Conservation (phyloP, 1,140 invertebrate genomes). For the Thereuonema tuberculata region DNA sequence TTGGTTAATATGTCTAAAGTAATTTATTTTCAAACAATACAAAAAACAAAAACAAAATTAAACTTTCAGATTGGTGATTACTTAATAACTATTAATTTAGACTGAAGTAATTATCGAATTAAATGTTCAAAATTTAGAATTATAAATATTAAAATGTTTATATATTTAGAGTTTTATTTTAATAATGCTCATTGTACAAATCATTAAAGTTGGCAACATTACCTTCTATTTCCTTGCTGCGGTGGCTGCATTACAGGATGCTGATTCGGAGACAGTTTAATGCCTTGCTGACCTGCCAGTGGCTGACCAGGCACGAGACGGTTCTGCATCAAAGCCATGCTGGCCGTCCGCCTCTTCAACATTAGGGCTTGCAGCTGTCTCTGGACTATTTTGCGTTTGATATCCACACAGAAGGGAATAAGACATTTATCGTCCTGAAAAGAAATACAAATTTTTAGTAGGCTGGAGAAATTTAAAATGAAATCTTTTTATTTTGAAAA, state of each 20-base stretch:
- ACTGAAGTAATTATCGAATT: too few relatives aligned
- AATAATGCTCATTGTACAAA: too few relatives aligned
- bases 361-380: slow-evolving; percentile 86
- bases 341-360: slow-evolving; percentile 69
- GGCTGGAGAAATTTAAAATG: too few relatives aligned
- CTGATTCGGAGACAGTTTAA: slow-evolving; percentile 20
- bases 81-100: too few relatives aligned
- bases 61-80: too few relatives aligned
- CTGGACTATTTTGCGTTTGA: slow-evolving; percentile 92
- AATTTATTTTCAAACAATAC: too few relatives aligned
- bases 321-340: slow-evolving; percentile 58
- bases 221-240: slow-evolving; percentile 40
- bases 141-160: too few relatives aligned
- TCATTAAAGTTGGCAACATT: background rate
- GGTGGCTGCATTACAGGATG: slow-evolving; percentile 28
- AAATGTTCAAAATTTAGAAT: too few relatives aligned
- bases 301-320: slow-evolving; percentile 18
- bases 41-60: too few relatives aligned
- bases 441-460: background rate
- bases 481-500: slow-evolving; percentile 1
- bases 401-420: slow-evolving; percentile 95
- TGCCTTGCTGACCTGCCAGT: slow-evolving; percentile 14
- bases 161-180: too few relatives aligned
- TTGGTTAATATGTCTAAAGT: too few relatives aligned
- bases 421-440: slow-evolving; percentile 72